Conservation (phyloP, 2,888 invertebrate species). For the Lagria hirta region DNA sequence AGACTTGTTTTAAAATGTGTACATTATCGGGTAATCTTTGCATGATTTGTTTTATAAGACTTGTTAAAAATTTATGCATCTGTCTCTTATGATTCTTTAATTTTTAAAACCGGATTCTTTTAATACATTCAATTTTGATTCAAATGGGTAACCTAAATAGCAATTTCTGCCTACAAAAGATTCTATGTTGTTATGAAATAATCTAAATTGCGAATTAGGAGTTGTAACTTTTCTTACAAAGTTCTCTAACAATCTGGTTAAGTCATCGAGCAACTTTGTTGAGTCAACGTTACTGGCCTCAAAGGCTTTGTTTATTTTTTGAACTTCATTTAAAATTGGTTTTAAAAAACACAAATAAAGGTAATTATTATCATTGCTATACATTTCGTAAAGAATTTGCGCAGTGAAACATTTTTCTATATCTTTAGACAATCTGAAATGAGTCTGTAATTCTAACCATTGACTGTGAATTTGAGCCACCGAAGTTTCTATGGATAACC, state of each 20-base stretch:
- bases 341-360: conserved; percentile 33
- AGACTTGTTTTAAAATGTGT: too few species aligned
- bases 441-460: conserved; percentile 42
- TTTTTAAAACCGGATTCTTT: too few species aligned
- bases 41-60: too few species aligned
- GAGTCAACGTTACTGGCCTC: conserved; percentile 26
- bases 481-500: conserved; percentile 37
- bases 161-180: conserved; percentile 6
- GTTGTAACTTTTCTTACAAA: conserved; percentile 9
- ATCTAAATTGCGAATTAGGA: conserved; percentile 2
- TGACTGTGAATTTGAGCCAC: conserved; percentile 36
- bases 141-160: too few species aligned
- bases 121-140: too few species aligned
- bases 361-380: conserved; percentile 33
- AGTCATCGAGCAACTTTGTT: conserved; percentile 21
- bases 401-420: conserved; percentile 41
- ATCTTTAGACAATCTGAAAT: conserved; percentile 30
- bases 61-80: too few species aligned
- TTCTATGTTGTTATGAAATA: conserved; percentile 7
- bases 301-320: conserved; percentile 31
- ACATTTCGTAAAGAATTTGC: conserved; percentile 34
- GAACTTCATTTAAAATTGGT: conserved; percentile 35
- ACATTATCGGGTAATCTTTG: too few species aligned
- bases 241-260: conserved; percentile 7
- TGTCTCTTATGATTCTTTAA: too few species aligned